Evolutionary conservation across 92 coral and sea anemone genomes (phyloP), one percentile per base, ranked within the genome.

Genomic region (Epizoanthus rinbou): DNA sequence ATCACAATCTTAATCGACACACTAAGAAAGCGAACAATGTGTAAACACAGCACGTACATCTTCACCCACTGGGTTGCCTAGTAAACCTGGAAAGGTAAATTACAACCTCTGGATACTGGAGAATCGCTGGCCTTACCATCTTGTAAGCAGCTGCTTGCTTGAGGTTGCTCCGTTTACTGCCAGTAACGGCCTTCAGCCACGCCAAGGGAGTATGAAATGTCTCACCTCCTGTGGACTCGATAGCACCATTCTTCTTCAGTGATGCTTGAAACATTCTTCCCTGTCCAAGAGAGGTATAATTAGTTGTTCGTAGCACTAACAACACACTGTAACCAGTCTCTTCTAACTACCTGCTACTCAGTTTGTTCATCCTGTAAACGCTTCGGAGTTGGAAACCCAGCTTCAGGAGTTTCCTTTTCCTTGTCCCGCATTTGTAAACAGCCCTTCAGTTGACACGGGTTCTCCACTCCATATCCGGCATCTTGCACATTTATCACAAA

Each of bases 181-280:
- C 97, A 35, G 89, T 93, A 17, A 95, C 94, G 54, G 97, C 98
- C 39, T 92, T 95, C 73, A 95, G 71, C 98, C 98, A 95, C 5
- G 93, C 91, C 91, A 90, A 85, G 45, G 98, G 98, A 0, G 95
- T 93, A 28, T 88, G 93, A 57, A 93, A 95, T 19, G 90, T 87
- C 74, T 95, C 98, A 37, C 98, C 98, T 28, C 95, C 97, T 25
- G 97, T 93, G 14, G 98, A 95, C 79, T 91, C 88, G 82, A 95
- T 93, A n/a, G 87, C 65, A 13, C 98, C 98, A 71, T 74, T 93
- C 79, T 84, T 74, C 83, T 85, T 87, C 10, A 95, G 68, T 3
- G 98, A 95, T 11, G 98, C 95, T 35, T 90, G 93, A 87, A 91
- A 95, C 43, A 64, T 93, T 60, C 91, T 89, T 16, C 94, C 97